A percentile compares a stretch with the other conserved stretches of the same genome.
Conservation (phyloP, 2,888 invertebrate species). For the Abrostola tripartita region DNA sequence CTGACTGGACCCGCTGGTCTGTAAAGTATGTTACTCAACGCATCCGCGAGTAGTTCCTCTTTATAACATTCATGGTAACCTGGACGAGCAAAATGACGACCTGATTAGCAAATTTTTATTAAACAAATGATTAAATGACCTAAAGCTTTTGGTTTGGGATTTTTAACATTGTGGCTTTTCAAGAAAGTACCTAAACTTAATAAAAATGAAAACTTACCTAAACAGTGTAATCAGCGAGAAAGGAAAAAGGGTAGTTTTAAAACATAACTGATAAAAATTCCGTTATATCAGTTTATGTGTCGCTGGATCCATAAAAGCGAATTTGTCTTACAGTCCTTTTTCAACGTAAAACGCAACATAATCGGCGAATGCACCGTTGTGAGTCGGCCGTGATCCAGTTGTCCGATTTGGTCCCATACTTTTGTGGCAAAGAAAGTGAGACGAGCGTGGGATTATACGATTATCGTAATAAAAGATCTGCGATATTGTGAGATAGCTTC, state of each 20-base stretch:
- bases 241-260: not conserved
- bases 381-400: conserved; percentile 69
- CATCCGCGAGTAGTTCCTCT: conserved; percentile 70
- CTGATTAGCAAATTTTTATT: not conserved
- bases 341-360: conserved; percentile 53
- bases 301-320: conserved; percentile 46
- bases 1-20: conserved; percentile 68
- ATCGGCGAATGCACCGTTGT: conserved; percentile 70
- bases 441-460: conserved; percentile 76
- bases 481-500: conserved; percentile 58
- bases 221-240: too few relatives aligned
- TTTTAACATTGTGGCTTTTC: not conserved
- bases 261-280: conserved; percentile 42
- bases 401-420: conserved; percentile 68
- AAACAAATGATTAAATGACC: not conserved
- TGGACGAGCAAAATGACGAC: not conserved
- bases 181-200: too few relatives aligned
- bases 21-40: conserved; percentile 69
- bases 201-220: too few relatives aligned
- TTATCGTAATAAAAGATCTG: conserved; percentile 69
- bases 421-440: conserved; percentile 73
- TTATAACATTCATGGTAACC: conserved; percentile 38
- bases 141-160: not conserved
- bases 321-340: conserved; percentile 56
- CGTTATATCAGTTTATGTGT: conserved; percentile 55